Percentiles rank a stretch among this genome's conserved stretches.
Evolutionary conservation across 2,113 vertebrate species (phyloP).

Genomic region (Aviceda subcristata): DNA sequence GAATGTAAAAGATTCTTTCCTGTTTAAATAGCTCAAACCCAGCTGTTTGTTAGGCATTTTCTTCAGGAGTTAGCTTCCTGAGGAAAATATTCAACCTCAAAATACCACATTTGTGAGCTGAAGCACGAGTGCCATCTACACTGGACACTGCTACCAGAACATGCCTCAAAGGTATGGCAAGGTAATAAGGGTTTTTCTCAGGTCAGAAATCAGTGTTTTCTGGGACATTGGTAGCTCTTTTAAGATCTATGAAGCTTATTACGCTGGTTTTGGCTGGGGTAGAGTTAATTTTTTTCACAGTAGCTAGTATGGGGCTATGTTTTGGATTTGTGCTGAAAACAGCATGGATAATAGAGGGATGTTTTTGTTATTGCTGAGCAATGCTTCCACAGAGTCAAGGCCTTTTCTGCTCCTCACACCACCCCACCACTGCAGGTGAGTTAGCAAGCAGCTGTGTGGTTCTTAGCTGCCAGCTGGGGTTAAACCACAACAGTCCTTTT

Average conservation of each 20-base stretch:
- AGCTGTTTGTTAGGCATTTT: not conserved
- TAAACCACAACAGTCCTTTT: not conserved
- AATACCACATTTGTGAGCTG: not conserved
- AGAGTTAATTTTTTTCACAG: not conserved
- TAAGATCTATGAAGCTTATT: not conserved
- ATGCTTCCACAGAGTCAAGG: not conserved
- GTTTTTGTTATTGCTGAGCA: not conserved
- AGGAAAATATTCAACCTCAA: not conserved
- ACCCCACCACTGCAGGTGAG: not conserved
- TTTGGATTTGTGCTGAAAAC: not conserved
- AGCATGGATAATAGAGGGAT: not conserved
- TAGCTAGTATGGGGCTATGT: too few species aligned
- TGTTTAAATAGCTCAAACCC: not conserved
- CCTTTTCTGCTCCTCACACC: not conserved
- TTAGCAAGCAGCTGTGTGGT: not conserved
- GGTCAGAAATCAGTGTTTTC: not conserved
- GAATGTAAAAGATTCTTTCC: not conserved
- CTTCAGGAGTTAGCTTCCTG: not conserved
- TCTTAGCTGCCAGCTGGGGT: not conserved
- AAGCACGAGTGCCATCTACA: not conserved
- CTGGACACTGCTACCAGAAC: not conserved
- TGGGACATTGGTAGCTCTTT: not conserved
- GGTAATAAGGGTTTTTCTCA: not conserved
- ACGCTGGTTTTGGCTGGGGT: not conserved
- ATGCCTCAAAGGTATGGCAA: not conserved